These are phyloP conservation scores for Pelmatolapia mariae DNA, from an alignment of 2,113 vertebrate species.

Conservation along the genomic window DNA sequence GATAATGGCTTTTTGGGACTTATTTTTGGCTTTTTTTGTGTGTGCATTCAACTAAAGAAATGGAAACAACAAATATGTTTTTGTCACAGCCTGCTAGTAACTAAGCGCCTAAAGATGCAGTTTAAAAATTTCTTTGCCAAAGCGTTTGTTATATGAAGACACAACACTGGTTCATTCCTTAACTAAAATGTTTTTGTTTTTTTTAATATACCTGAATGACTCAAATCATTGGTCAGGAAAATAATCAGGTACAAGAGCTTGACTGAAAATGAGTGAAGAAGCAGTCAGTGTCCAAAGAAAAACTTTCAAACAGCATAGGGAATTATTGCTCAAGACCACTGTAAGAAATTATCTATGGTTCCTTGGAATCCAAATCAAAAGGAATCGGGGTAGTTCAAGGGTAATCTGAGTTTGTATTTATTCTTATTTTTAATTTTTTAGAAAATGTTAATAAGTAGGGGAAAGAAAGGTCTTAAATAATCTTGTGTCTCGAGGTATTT, in stretches of 20 bases:
- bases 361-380: neutral
- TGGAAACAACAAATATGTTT: neutral
- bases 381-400: neutral
- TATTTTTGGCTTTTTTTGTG: neutral
- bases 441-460: neutral
- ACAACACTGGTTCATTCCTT: neutral
- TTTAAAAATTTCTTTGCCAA: neutral
- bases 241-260: neutral
- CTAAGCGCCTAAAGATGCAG: neutral
- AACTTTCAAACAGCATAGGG: neutral
- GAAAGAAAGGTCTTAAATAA: neutral
- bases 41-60: neutral
- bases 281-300: neutral
- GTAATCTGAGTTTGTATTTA: neutral
- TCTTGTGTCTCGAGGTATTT: neutral
- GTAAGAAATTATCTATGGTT: neutral
- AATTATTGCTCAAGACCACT: neutral
- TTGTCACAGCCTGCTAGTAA: neutral
- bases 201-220: neutral
- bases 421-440: neutral
- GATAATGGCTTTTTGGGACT: too few species aligned
- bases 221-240: neutral
- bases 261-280: neutral
- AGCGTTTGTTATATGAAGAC: neutral
- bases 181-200: neutral